Conservation (phyloP, 2,113 vertebrate genomes). For the Cathartes aura region DNA sequence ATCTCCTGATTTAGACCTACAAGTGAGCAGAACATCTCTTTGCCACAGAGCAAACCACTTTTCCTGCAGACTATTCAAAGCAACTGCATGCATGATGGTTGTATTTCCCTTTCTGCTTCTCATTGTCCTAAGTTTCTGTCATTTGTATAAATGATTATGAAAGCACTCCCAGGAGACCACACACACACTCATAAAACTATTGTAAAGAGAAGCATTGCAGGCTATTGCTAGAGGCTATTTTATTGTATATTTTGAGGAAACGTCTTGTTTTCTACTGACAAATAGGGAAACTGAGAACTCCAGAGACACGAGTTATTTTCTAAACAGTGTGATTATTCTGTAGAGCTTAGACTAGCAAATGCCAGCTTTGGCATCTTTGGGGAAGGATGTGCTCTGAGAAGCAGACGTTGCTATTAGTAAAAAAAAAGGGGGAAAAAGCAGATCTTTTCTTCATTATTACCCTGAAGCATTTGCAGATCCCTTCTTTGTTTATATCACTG, state of each 20-base stretch:
- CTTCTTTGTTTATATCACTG: background rate
- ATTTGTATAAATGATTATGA: slow-evolving; percentile 62
- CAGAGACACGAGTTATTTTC: slow-evolving; percentile 38
- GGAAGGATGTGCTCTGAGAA: background rate
- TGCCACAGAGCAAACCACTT: background rate
- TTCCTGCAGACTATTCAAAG: background rate
- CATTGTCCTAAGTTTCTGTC: slow-evolving; percentile 52
- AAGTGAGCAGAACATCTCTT: background rate
- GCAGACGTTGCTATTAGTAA: background rate
- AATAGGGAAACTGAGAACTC: slow-evolving; percentile 56
- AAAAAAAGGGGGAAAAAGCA: fast-evolving
- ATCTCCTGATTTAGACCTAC: background rate
- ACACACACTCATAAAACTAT: background rate
- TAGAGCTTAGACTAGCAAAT: slow-evolving; percentile 16
- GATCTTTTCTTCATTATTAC: background rate
- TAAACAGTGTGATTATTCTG: slow-evolving; percentile 25
- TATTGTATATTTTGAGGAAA: slow-evolving; percentile 62
- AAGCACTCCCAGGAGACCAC: background rate
- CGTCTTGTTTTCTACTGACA: slow-evolving; percentile 36
- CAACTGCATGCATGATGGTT: background rate
- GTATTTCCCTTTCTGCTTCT: slow-evolving; percentile 16
- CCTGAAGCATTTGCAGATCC: background rate
- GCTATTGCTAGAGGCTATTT: slow-evolving; percentile 56
- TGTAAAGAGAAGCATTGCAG: slow-evolving; percentile 46
- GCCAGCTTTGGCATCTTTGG: background rate